Conservation (phyloP, 2,113 vertebrate species). For the Engystomops pustulosus region DNA sequence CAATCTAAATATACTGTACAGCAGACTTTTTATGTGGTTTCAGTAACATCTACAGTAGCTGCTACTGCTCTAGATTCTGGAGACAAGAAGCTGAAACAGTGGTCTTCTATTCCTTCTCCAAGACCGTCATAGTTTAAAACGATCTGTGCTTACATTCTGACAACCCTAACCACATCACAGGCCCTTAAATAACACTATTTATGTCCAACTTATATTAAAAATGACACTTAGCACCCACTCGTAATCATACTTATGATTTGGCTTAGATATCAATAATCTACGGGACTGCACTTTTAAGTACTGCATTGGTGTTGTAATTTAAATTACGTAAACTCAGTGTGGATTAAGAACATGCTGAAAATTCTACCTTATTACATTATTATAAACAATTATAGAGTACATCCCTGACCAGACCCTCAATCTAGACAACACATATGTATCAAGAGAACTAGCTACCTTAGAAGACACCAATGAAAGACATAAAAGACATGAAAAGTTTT, state of each 20-base stretch:
- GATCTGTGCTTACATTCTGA: conserved; percentile 62
- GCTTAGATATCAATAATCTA: conserved; percentile 66
- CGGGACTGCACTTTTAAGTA: no score
- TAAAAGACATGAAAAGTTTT: not conserved
- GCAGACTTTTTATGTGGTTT: conserved; percentile 33
- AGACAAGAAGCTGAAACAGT: conserved; percentile 19
- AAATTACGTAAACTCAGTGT: no score
- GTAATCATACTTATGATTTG: conserved; percentile 69
- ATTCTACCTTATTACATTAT: no score
- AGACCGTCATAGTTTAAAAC: conserved; percentile 61
- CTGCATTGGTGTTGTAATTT: no score
- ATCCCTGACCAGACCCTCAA: not conserved
- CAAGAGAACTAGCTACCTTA: not conserved
- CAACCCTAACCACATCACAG: conserved; percentile 64
- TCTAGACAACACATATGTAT: not conserved
- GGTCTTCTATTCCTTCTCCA: conserved; percentile 63
- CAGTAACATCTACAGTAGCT: conserved; percentile 46
- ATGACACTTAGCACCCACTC: conserved; percentile 67
- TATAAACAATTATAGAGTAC: not conserved
- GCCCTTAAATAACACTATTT: conserved; percentile 51
- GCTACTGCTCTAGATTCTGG: conserved; percentile 2
- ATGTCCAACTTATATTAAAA: conserved; percentile 63
- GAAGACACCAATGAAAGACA: not conserved
- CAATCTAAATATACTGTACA: conserved; percentile 19
- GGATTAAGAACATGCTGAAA: no score